Base-by-base conservation (phyloP, 2,797 vertebrate genomes). In the Meriones psammophilus region DNA sequence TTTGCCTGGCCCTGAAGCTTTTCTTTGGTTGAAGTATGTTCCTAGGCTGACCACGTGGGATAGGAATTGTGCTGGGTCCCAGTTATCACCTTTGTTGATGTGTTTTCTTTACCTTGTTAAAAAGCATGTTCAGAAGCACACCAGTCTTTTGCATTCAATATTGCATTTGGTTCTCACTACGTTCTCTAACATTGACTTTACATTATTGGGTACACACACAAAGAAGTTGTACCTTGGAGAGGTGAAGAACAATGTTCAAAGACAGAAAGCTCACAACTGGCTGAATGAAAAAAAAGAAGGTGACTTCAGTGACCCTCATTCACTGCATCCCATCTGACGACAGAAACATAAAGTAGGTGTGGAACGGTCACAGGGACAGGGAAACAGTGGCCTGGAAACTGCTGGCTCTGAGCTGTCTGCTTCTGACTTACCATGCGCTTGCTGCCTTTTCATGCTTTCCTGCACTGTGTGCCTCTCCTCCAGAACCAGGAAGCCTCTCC, bases 401-500 rank as follows among this genome's bases (percentile, higher is more conserved):
- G 20, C 64, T 62, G 66, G 62, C 50, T 36, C 24, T 30, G 73
- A 24, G 14, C 42, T 79, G 39, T 74, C 86, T 90, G 64, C 28
- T 68, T 80, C 17, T 58, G 76, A 95, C 71, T 58, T 78, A 66
- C 66, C 85, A 58, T 20, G 8, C 2, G 33, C 42, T 89, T 62
- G 79, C 68, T 56, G 81, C 50, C 18, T 10, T 50, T 39, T 88
- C 79, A 64, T 17, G 30, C 18, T 84, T 96, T 68, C 58, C 73
- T 85, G 18, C 24, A 60, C 42, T 39, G 36, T 36, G 17, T 22
- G 33, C 14, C 50, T 95, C 89, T 62, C 69, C 42, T 71, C 76
- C 62, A 66, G 62, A 93, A 68, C 2, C 56, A 71, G 80, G 69
- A 74, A 92, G 87, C 50, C 91, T 39, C 85, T 81, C 78, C 10